Evolutionary conservation across 2,797 vertebrate genomes (phyloP), one percentile per base, ranked within the genome.

Genomic region (Poeciliopsis presidionis): DNA sequence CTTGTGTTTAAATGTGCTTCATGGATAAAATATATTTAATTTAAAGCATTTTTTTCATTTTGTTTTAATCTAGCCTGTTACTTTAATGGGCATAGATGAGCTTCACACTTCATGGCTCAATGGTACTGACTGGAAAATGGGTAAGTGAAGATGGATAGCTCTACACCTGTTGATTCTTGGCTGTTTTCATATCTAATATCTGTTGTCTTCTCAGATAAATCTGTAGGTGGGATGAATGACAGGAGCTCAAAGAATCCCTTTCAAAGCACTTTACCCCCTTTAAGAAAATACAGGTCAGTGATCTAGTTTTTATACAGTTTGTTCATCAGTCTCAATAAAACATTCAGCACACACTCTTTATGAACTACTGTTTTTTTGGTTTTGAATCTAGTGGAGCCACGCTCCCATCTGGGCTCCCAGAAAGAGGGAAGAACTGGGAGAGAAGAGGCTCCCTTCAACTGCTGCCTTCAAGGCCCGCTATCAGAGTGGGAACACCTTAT

Each of bases 1-100:
- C 8, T 22, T 67, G 36, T 25, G 22, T 67, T 67, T 70, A 45
- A 28, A 70, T 70, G 67, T 67, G 12, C 22, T 41, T 67, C 25
- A 43, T 0, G 25, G 63, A 41, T 41, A 25, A 25, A 41, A 22
- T 67, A 4, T 4, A 67, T 67, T 41, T 22, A 1, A 67, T 67
- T 41, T 41, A 67, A 41, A 67, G 12, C 1, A 5, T 67, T 9
- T 65, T 55, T 69, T 55, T 39, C 2, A 36, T 87, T 53, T 79
- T 86, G 39, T 86, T 36, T 84, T 87, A 79, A 77, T 90, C 49
- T 80, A 92, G 90, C 87, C 90, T 20, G 87, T 94, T 33, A 87
- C 90, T 65, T 76, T 94, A 73, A 94, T 94, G 92, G 96, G 95
- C 76, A 96, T 96, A 81, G 94, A 96, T 92, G 96, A 96, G 88